Conservation (phyloP, 2,113 vertebrate species). For the Delphinapterus leucas region DNA sequence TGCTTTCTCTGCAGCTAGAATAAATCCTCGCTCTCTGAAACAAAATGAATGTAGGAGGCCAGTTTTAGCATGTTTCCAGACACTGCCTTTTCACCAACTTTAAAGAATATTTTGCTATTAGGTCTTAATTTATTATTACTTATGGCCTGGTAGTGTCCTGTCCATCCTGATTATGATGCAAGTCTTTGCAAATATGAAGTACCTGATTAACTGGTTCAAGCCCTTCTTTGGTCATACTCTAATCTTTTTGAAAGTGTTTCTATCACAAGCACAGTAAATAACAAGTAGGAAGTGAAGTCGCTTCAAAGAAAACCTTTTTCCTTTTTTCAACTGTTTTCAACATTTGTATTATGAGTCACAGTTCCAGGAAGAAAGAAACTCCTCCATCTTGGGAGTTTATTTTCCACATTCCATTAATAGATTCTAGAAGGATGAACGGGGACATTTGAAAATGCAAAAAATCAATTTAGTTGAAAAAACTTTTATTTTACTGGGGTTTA, state of each 20-base stretch:
- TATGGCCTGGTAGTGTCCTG: not conserved
- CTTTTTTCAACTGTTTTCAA: constrained; percentile 36
- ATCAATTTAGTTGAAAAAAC: not conserved
- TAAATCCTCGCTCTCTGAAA: constrained; percentile 5
- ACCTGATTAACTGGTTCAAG: not conserved
- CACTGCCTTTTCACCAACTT: not conserved
- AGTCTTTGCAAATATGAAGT: not conserved
- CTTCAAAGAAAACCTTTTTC: constrained; percentile 50
- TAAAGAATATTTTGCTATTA: constrained; percentile 9
- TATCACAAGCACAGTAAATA: not conserved
- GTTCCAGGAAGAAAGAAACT: constrained; percentile 24
- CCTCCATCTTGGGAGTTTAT: not conserved
- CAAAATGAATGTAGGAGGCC: constrained; percentile 10
- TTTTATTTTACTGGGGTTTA: not conserved
- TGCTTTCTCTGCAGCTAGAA: constrained; percentile 57
- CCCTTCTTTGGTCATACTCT: not conserved
- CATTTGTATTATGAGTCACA: constrained; percentile 13
- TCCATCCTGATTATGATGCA: not conserved
- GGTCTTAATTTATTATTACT: not conserved
- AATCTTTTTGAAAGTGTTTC: not conserved
- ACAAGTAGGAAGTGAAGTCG: not conserved
- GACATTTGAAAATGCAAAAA: not conserved
- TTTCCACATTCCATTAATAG: constrained; percentile 20
- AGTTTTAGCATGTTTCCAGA: constrained; percentile 32
- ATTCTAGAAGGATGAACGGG: not conserved